Evolutionary conservation across 2,888 invertebrate species (phyloP), one percentile per base, ranked within the genome.

Genomic region (Andrena bucephala): DNA sequence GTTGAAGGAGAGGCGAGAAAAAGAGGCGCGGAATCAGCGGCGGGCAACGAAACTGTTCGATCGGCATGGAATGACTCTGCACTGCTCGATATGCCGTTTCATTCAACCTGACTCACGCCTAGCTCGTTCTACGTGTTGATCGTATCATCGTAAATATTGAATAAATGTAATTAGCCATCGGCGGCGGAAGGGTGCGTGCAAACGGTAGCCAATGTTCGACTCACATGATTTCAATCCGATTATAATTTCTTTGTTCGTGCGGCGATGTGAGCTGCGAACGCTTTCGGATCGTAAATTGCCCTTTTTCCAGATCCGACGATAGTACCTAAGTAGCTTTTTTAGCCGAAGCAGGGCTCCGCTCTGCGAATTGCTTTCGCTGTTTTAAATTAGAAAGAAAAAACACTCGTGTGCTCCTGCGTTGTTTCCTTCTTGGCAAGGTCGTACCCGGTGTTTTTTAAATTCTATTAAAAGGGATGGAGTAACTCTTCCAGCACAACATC

Each of bases 161-260:
- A 91, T 90, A 91, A 91, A 90, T 89, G 89, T 92, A 91, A 92
- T 92, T 92, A 90, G 92, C 87, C 80, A 85, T 77, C 81, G 81
- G 83, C 68, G 83, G 77, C 82, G 79, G 85, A 79, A 82, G 73
- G 81, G 80, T 67, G 73, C 78, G 83, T 70, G 77, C 81, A 66
- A 68, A 75, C 85, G 82, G 81, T 75, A 72, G 82, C 71, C 78
- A 78, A 81, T 81, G 77, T 77, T 81, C 79, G 77, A 42, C 73
- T 13, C 74, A 7, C 52, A 50, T 60, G 70, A 80, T 78, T 63
- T 63, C 73, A 70, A 77, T 84, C 78, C 75, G 80, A 80, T 81
- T 82, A 85, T 77, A 84, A 75, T 75, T 82, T 84, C 60, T 60
- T 74, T 71, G 50, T 63, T 29, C 67, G 68, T 50, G 10, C 57